phyloP scores from a whole-genome alignment of 2,113 vertebrate genomes.

The Scophthalmus maximus region DNA sequence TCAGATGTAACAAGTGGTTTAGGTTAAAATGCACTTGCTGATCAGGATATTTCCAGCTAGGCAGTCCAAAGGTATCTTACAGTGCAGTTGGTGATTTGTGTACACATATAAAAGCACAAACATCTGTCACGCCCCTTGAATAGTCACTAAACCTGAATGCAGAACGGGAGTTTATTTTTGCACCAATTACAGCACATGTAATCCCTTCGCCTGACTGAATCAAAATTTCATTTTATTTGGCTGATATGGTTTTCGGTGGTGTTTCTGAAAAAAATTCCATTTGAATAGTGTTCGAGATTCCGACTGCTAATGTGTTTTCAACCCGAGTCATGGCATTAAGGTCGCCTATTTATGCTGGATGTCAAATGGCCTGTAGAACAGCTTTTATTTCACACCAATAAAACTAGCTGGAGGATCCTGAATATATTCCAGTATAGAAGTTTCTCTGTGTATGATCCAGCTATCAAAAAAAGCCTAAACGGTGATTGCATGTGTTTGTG shows the following conservation, averaged over 20 bases:
- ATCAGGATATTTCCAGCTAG: not conserved
- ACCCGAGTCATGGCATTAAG: constrained; percentile 20
- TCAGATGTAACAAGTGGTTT: constrained; percentile 1
- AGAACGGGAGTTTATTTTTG: constrained; percentile 46
- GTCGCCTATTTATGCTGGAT: constrained; percentile 54
- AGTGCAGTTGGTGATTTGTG: too few species aligned
- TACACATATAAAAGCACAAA: constrained; percentile 15
- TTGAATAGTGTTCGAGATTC: constrained; percentile 22
- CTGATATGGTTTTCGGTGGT: constrained; percentile 24
- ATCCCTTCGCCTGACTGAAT: constrained; percentile 33
- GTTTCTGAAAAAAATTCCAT: constrained; percentile 23
- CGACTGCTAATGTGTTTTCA: constrained; percentile 36
- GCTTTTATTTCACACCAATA: constrained; percentile 60
- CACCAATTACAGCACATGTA: constrained; percentile 18
- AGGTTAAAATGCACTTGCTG: not conserved
- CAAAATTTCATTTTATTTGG: constrained; percentile 23
- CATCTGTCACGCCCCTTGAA: constrained; percentile 28
- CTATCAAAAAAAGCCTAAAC: constrained; percentile 32
- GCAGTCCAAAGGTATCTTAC: constrained; percentile 16
- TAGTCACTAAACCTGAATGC: constrained; percentile 35
- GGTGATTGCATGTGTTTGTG: constrained; percentile 40
- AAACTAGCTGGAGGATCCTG: constrained; percentile 33
- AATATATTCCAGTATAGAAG: constrained; percentile 23
- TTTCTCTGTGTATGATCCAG: constrained; percentile 29
- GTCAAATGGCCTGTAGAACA: constrained; percentile 47